Evolutionary conservation across 1,140 invertebrate species (phyloP).

Genomic region (Bombus huntii): DNA sequence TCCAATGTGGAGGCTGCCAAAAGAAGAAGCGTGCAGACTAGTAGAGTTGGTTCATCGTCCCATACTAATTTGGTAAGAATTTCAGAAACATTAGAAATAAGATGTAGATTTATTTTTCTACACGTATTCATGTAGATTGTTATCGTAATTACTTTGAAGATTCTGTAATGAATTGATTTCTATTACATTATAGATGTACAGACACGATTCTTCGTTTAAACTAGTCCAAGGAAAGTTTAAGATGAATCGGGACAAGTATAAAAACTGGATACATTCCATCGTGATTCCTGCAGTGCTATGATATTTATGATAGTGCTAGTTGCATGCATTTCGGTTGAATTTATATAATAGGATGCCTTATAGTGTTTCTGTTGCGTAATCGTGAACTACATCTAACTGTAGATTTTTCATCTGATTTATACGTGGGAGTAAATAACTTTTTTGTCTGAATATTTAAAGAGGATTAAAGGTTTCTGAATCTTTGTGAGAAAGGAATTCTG

Average conservation of each 20-base stretch:
- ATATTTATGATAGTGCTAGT: slow-evolving; percentile 4
- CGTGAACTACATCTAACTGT: background rate
- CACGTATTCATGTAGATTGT: background rate
- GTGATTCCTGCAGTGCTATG: background rate
- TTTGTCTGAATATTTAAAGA: background rate
- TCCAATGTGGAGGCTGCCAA: slow-evolving; percentile 88
- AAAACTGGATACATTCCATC: slow-evolving; percentile 13
- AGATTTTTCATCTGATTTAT: background rate
- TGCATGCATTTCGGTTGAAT: background rate
- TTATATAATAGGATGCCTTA: background rate
- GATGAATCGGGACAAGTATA: slow-evolving; percentile 10
- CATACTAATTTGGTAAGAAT: slow-evolving; percentile 40
- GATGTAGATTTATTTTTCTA: no score
- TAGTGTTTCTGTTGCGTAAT: background rate
- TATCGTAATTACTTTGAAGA: background rate
- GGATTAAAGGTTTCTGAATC: background rate
- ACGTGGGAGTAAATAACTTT: background rate
- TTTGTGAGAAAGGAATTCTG: background rate
- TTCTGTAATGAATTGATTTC: background rate
- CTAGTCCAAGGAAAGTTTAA: slow-evolving; percentile 66
- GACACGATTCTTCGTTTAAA: slow-evolving; percentile 18
- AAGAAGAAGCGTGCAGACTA: slow-evolving; percentile 85
- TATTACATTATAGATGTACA: background rate
- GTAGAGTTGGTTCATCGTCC: slow-evolving; percentile 50
- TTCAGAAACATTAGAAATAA: background rate